A percentile compares a stretch with the other conserved stretches of the same genome.
These are phyloP conservation scores for Copidosoma aretas DNA, from an alignment of 2,888 invertebrate species.

Conservation along the genomic window DNA sequence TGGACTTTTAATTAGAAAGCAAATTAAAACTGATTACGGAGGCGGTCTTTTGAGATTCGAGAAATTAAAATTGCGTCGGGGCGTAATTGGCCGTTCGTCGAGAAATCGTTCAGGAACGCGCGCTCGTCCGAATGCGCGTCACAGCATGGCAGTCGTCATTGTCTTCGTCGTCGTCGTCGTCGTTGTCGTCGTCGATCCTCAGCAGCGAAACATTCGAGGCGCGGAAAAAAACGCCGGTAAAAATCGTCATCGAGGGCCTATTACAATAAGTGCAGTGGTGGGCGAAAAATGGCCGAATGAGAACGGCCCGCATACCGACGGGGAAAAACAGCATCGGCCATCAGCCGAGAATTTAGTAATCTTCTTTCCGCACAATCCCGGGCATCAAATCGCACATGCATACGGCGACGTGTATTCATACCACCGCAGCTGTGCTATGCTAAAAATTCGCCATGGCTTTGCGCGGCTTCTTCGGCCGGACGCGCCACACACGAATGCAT, in stretches of 20 bases:
- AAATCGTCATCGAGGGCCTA: background rate
- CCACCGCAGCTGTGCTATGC: background rate
- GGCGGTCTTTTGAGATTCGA: background rate
- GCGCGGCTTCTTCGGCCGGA: background rate
- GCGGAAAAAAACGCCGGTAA: background rate
- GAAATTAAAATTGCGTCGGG: background rate
- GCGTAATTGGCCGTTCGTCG: background rate
- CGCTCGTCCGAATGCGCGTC: background rate
- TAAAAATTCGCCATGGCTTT: background rate
- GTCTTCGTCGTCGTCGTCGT: too few species aligned
- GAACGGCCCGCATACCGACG: conserved; percentile 20
- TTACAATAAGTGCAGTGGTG: background rate
- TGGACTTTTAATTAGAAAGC: background rate
- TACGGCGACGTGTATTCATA: too few species aligned
- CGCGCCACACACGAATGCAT: background rate
- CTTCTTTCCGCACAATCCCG: conserved; percentile 27
- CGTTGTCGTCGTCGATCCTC: background rate
- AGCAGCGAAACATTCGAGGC: background rate
- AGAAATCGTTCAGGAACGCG: background rate
- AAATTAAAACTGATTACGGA: background rate
- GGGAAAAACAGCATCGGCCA: conserved; percentile 27
- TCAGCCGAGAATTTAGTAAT: conserved; percentile 29
- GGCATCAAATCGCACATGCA: background rate
- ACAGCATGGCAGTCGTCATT: too few species aligned
- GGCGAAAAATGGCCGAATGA: conserved; percentile 22